Conservation (phyloP, 2,797 vertebrate species). For the Macropus fuliginosus region DNA sequence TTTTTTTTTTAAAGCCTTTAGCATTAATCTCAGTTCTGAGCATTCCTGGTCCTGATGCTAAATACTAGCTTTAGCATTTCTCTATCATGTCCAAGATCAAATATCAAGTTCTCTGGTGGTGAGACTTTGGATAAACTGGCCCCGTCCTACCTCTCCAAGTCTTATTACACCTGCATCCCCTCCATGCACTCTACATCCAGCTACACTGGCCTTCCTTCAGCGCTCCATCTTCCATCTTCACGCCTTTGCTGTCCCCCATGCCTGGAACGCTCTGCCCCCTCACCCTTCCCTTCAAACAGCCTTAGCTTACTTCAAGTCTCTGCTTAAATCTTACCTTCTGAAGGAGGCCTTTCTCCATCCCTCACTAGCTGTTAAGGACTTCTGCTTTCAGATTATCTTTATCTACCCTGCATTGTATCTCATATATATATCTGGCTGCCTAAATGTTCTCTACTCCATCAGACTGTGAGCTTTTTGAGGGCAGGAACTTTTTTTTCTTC, state of each 20-base stretch:
- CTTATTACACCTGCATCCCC: background rate
- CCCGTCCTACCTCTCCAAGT: background rate
- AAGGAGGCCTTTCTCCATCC: background rate
- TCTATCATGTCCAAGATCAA: background rate
- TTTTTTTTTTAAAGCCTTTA: background rate
- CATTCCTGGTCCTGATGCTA: background rate
- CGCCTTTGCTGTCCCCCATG: background rate
- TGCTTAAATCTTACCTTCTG: background rate
- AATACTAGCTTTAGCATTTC: background rate
- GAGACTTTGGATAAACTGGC: background rate
- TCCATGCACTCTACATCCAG: background rate
- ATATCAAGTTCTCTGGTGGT: background rate
- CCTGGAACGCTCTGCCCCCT: background rate
- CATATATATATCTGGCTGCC: background rate
- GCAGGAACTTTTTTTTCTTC: background rate
- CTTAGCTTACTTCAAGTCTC: background rate
- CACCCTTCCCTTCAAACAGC: background rate
- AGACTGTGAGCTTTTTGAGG: background rate
- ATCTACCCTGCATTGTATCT: background rate
- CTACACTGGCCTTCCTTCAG: background rate
- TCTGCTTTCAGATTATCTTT: background rate
- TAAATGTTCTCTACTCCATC: background rate
- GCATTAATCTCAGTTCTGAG: background rate
- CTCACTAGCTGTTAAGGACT: background rate
- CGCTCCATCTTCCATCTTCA: background rate